These are phyloP conservation scores for Drosophila takahashii DNA, from an alignment of 1,140 invertebrate genomes.

Conservation along the genomic window DNA sequence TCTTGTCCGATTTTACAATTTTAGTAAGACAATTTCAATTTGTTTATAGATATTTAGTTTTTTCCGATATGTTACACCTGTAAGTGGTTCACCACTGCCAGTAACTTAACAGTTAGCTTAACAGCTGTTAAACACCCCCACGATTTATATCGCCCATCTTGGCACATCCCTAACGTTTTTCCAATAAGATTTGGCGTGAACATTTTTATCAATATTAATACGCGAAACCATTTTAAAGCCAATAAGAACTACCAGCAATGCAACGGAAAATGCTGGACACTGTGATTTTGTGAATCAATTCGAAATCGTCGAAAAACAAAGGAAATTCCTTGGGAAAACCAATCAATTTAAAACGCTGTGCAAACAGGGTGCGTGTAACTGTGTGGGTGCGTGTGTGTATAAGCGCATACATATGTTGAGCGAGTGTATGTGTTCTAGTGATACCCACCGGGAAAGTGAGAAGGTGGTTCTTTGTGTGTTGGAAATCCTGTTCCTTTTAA, in stretches of 20 bases:
- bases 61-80: no score
- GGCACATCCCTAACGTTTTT: constrained; percentile 26
- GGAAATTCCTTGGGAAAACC: constrained; percentile 49
- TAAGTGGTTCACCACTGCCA: no score
- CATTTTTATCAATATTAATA: constrained; percentile 43
- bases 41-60: no score
- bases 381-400: constrained; percentile 54
- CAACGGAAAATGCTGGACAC: constrained; percentile 45
- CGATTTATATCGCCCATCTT: constrained; percentile 17
- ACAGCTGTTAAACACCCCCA: constrained; percentile 10
- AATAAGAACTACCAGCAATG: constrained; percentile 27
- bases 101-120: constrained; percentile 1
- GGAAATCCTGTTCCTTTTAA: no score
- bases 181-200: constrained; percentile 39
- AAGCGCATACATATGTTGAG: constrained; percentile 37
- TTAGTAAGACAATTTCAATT: no score
- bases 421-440: constrained; percentile 49
- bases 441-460: no score
- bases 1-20: no score
- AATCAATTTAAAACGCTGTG: constrained; percentile 66
- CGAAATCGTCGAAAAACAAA: constrained; percentile 25
- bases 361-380: constrained; percentile 71
- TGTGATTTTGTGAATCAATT: constrained; percentile 44
- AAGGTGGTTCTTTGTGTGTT: no score
- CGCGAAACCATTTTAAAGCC: constrained; percentile 15